Conservation (phyloP, 2,888 invertebrate species). For the Dyspetes luteomarginatus region DNA sequence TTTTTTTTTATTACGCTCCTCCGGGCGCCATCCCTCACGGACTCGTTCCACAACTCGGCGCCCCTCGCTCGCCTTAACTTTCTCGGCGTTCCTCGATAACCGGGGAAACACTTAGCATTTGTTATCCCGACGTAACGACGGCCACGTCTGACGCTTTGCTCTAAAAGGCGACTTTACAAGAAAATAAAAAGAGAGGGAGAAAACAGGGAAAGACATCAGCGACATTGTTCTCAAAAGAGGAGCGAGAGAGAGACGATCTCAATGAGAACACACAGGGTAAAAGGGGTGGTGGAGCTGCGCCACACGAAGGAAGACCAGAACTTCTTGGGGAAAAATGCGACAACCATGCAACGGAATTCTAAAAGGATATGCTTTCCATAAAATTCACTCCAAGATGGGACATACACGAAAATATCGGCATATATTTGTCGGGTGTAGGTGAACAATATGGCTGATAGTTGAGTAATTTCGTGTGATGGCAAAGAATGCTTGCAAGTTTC, state of each 20-base stretch:
- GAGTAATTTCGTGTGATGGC: no score
- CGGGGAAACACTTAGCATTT: slow-evolving; percentile 74
- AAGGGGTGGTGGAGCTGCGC: slow-evolving; percentile 22
- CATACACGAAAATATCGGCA: slow-evolving; percentile 26
- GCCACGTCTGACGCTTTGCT: slow-evolving; percentile 68
- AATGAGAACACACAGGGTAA: slow-evolving; percentile 30
- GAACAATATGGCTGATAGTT: no score
- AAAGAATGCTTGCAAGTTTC: no score
- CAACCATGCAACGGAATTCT: slow-evolving; percentile 62
- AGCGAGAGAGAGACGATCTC: slow-evolving; percentile 18
- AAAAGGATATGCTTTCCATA: slow-evolving; percentile 65
- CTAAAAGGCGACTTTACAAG: slow-evolving; percentile 68
- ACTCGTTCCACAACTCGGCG: slow-evolving; percentile 21
- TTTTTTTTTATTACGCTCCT: slow-evolving; percentile 26
- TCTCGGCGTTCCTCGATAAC: slow-evolving; percentile 68
- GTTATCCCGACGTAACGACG: slow-evolving; percentile 71
- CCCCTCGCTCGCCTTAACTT: slow-evolving; percentile 67
- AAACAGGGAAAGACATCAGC: slow-evolving; percentile 29
- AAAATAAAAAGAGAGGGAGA: slow-evolving; percentile 30
- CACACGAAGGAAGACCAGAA: slow-evolving; percentile 47
- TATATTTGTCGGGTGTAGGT: no score
- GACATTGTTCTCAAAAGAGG: slow-evolving; percentile 35
- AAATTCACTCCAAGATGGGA: slow-evolving; percentile 45
- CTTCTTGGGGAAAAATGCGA: slow-evolving; percentile 36
- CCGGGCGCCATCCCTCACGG: not conserved